Conservation (phyloP, 2,888 invertebrate species). For the Pegoplata infirma region DNA sequence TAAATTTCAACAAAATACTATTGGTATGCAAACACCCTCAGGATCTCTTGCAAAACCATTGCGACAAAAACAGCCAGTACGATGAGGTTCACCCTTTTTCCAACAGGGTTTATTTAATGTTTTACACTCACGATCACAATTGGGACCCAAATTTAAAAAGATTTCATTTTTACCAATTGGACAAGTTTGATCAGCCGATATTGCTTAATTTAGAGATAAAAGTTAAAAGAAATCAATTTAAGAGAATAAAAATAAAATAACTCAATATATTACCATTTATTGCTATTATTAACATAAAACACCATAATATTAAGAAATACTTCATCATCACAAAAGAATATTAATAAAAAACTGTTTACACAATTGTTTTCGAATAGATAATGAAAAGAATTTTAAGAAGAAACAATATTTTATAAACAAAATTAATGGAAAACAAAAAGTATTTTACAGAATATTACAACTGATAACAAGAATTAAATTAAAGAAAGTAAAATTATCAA, state of each 20-base stretch:
- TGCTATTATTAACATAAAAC: neutral
- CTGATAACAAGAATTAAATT: no score
- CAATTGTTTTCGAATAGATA: conserved; percentile 29
- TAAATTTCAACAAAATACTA: conserved; percentile 25
- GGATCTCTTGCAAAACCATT: conserved; percentile 51
- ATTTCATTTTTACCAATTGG: conserved; percentile 58
- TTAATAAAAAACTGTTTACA: conserved; percentile 13
- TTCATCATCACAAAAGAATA: neutral
- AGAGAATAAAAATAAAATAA: neutral
- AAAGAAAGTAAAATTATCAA: no score
- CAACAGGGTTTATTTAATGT: conserved; percentile 42
- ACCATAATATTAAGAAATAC: conserved; percentile 19
- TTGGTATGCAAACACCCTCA: conserved; percentile 38
- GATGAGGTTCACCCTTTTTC: conserved; percentile 50
- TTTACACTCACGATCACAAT: conserved; percentile 58
- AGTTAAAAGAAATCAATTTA: neutral
- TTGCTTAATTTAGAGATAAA: neutral
- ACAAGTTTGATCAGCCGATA: conserved; percentile 39
- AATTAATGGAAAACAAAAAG: no score
- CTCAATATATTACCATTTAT: conserved; percentile 25
- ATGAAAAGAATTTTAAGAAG: conserved; percentile 6
- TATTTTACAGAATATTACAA: no score
- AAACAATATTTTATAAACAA: conserved; percentile 3
- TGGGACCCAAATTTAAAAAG: conserved; percentile 55
- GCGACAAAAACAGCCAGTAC: conserved; percentile 60